Conservation (phyloP, 2,113 vertebrate genomes). For the Serilophus lunatus region DNA sequence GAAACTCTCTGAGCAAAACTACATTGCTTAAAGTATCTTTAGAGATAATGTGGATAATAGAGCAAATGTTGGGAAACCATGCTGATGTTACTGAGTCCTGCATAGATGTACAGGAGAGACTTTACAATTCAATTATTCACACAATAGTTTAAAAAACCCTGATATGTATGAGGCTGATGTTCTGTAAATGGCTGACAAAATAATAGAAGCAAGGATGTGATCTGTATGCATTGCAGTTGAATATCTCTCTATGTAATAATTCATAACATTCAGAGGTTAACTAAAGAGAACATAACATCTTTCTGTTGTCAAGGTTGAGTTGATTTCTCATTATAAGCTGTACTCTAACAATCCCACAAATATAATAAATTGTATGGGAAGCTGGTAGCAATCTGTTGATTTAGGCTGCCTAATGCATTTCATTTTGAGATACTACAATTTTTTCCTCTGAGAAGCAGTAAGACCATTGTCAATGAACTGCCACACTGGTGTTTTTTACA, state of each 20-base stretch:
- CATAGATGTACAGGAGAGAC: neutral
- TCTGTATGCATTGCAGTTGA: neutral
- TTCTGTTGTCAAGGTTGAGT: slow-evolving; percentile 17
- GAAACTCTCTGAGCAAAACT: neutral
- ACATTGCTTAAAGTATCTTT: neutral
- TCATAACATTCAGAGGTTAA: slow-evolving; percentile 23
- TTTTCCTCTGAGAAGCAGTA: neutral
- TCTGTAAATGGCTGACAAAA: neutral
- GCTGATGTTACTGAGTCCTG: neutral
- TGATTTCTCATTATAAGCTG: slow-evolving; percentile 18
- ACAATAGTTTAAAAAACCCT: neutral
- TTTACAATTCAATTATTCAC: neutral
- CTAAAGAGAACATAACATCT: slow-evolving; percentile 14
- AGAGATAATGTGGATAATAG: neutral
- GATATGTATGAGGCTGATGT: neutral
- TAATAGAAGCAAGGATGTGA: neutral
- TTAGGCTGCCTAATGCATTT: neutral
- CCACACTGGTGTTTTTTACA: neutral
- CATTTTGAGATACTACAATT: neutral
- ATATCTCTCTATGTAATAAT: neutral
- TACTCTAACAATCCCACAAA: neutral
- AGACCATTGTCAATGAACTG: neutral
- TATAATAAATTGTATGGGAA: neutral
- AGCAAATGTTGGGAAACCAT: fast-evolving
- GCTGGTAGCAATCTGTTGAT: neutral